These are phyloP conservation scores for Lapara coniferarum DNA, from an alignment of 2,888 invertebrate species.

Conservation along the genomic window DNA sequence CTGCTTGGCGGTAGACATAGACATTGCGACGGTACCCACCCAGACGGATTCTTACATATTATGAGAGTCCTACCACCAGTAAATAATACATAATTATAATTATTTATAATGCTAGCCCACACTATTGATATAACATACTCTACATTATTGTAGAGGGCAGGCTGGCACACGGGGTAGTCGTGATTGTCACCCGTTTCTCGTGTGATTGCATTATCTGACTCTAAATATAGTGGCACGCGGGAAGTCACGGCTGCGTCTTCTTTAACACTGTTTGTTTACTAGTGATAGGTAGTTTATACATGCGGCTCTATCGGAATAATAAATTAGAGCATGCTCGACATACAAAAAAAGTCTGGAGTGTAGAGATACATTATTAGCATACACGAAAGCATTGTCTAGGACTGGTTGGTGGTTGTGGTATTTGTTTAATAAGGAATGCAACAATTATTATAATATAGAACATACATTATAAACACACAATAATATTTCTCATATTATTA, in stretches of 20 bases:
- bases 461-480: background rate
- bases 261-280: conserved; percentile 38
- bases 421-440: too few relatives aligned
- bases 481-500: background rate
- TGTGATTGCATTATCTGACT: conserved; percentile 61
- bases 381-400: background rate
- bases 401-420: too few relatives aligned
- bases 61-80: too few relatives aligned
- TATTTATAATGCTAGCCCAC: conserved; percentile 8
- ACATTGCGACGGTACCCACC: too few relatives aligned
- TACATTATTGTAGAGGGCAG: conserved; percentile 22
- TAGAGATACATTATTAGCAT: background rate
- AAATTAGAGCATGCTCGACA: background rate
- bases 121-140: too few relatives aligned
- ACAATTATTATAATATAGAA: background rate
- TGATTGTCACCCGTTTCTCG: conserved; percentile 66
- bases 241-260: conserved; percentile 41
- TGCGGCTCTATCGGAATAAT: background rate
- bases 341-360: background rate
- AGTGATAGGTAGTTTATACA: conserved; percentile 1
- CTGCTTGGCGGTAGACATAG: too few relatives aligned
- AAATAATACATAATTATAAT: conserved; percentile 1
- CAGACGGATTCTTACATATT: too few relatives aligned
- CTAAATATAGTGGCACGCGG: conserved; percentile 49
- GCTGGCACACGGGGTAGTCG: conserved; percentile 46